Evolutionary conservation across 2,888 invertebrate species (phyloP).

Genomic region (Helleia helle): DNA sequence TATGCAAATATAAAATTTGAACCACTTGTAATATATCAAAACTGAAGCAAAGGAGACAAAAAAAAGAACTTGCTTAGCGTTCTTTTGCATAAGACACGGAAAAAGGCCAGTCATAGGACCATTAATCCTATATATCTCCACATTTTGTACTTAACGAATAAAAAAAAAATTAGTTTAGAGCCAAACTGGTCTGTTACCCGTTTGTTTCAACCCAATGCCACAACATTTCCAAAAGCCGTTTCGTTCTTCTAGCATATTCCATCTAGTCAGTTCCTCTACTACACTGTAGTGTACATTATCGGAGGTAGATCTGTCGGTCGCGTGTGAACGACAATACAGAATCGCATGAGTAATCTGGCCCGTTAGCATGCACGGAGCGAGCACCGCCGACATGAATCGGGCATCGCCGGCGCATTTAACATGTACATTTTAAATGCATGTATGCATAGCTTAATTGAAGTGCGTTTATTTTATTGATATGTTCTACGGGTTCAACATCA

Average conservation of each 20-base stretch:
- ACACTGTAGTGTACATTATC: conserved; percentile 37
- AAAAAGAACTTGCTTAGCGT: no score
- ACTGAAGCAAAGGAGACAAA: no score
- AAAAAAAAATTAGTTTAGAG: no score
- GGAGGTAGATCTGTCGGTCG: conserved; percentile 38
- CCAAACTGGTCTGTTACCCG: no score
- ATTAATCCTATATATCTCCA: no score
- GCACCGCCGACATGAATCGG: conserved; percentile 19
- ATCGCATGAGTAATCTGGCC: conserved; percentile 55
- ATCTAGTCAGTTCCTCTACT: conserved; percentile 20
- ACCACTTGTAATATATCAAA: no score
- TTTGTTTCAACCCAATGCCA: no score
- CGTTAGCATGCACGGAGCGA: conserved; percentile 48
- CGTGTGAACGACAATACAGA: conserved; percentile 55
- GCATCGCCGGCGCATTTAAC: conserved; percentile 17
- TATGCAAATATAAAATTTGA: no score
- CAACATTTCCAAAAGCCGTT: no score
- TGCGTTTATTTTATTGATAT: conserved; percentile 11
- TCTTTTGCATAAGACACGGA: no score
- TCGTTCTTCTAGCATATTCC: neutral
- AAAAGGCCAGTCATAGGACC: no score
- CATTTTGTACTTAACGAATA: no score
- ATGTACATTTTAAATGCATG: conserved; percentile 17
- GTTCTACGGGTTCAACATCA: neutral
- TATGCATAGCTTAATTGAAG: conserved; percentile 19